These are phyloP conservation scores for Pheosia gnoma DNA, from an alignment of 2,888 invertebrate genomes.

Conservation along the genomic window DNA sequence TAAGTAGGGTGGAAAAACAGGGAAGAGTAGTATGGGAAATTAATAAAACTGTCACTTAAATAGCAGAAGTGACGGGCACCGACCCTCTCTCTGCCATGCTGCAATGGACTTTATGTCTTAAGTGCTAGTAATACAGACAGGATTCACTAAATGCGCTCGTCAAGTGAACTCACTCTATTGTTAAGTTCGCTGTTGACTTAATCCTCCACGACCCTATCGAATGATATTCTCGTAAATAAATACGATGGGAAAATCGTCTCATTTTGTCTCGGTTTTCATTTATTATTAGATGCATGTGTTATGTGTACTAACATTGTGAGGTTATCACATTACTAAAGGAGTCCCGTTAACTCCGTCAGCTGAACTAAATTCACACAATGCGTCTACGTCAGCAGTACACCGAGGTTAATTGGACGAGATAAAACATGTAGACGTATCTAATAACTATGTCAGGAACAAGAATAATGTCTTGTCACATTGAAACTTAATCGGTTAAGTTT, in stretches of 20 bases:
- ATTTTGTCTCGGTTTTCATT: slow-evolving; percentile 23
- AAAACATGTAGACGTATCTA: no score
- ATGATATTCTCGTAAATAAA: slow-evolving; percentile 71
- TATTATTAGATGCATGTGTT: slow-evolving; percentile 9
- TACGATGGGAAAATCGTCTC: slow-evolving; percentile 48
- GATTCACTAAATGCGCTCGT: slow-evolving; percentile 39
- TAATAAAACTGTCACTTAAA: slow-evolving; percentile 91
- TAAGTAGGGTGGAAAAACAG: slow-evolving; percentile 73
- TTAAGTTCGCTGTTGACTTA: slow-evolving; percentile 77
- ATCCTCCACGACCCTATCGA: slow-evolving; percentile 68
- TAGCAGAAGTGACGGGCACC: slow-evolving; percentile 75
- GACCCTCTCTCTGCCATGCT: slow-evolving; percentile 58
- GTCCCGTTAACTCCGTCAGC: no score
- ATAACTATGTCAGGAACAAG: no score
- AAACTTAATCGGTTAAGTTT: slow-evolving; percentile 1
- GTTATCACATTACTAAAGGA: no score
- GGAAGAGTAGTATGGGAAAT: slow-evolving; percentile 85
- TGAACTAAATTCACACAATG: no score
- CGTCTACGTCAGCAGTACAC: no score
- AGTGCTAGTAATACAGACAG: slow-evolving; percentile 42
- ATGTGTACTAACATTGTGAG: no score
- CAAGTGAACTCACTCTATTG: slow-evolving; percentile 65
- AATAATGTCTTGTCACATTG: no score
- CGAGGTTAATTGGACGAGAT: no score
- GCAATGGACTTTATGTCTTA: slow-evolving; percentile 60